These are phyloP conservation scores for Melanotus villosus DNA, from an alignment of 2,888 invertebrate species.

Conservation along the genomic window DNA sequence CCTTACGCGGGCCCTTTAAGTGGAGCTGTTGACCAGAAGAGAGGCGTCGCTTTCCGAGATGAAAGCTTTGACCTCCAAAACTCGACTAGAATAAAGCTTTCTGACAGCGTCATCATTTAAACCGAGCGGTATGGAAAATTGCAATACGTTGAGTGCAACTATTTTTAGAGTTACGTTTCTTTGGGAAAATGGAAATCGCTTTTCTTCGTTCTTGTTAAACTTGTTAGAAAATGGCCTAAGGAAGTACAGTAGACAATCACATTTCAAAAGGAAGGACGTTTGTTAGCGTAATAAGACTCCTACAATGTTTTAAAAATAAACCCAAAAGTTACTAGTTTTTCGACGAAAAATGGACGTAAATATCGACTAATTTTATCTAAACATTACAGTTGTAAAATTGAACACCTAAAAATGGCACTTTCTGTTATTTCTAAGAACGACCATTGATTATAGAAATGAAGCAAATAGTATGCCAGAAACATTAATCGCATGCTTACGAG, in stretches of 20 bases:
- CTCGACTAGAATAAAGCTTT: slow-evolving; percentile 32
- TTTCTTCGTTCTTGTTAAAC: not conserved
- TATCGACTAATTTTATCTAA: not conserved
- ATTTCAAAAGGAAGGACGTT: not conserved
- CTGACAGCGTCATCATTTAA: slow-evolving; percentile 37
- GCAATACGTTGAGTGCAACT: not conserved
- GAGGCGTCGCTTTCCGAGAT: slow-evolving; percentile 36
- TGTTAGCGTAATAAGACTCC: slow-evolving; percentile 12
- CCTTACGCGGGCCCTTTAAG: slow-evolving; percentile 37
- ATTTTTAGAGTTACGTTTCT: slow-evolving; percentile 9
- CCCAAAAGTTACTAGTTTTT: not conserved
- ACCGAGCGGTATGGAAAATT: slow-evolving; percentile 34
- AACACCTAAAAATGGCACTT: not conserved
- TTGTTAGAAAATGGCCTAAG: not conserved
- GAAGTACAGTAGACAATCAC: not conserved
- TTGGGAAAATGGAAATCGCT: not conserved
- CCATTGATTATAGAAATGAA: too few species aligned
- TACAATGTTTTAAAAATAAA: slow-evolving; percentile 4
- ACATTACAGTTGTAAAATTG: not conserved
- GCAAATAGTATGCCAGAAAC: too few species aligned
- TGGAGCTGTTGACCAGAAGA: slow-evolving; percentile 42
- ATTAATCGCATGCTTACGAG: too few species aligned
- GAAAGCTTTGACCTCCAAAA: slow-evolving; percentile 35
- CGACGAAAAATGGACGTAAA: slow-evolving; percentile 5
- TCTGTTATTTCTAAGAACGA: too few species aligned